Base-by-base conservation (phyloP, 2,888 invertebrate species). In the Cerceris ruficornis region DNA sequence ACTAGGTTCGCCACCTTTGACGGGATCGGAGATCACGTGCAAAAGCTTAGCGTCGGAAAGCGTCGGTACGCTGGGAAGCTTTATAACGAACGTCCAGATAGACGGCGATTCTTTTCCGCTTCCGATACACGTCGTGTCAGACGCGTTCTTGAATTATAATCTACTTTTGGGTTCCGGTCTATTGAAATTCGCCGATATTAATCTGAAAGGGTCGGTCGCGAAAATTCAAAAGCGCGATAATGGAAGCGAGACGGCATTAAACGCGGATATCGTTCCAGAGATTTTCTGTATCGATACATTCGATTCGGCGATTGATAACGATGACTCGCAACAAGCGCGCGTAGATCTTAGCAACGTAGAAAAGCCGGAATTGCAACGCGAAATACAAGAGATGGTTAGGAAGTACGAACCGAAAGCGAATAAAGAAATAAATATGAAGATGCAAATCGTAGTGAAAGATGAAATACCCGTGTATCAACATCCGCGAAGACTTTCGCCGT, bases 401-500 rank as follows among this genome's bases (percentile, higher is more conserved):
- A 28, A 14, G 41, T 73, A 73, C 9, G 17, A 49, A 0, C 75
- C 77, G 9, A 66, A 52, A 8, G 14, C 55, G 49, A 62, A 49
- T 14, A 74, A 72, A 46, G 59, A 75, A 14, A 64, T 78, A 0
- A 60, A 62, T 11, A 77, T 87, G n/a, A 80, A 85, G 28, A 88
- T 86, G 77, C 76, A 76, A 69, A 86, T 88, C 39, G 72, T 89
- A 8, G 55, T 90, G 2, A 85, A 82, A 72, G 88, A 88, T 64
- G 87, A 87, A 7, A 71, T 65, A 41, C 89, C 88, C 0, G 85
- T 89, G 7, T 86, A 84, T 43, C 76, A 86, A 46, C 75, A 68
- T 13, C 82, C 86, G 7, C 76, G 87, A 62, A 65, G 86, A 55
- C 80, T 90, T 49, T 64, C 87, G 0, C 62, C 73, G 0, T 13